Evolutionary conservation across 2,888 invertebrate genomes (phyloP), one percentile per base, ranked within the genome.

Genomic region (Villa cingulata): DNA sequence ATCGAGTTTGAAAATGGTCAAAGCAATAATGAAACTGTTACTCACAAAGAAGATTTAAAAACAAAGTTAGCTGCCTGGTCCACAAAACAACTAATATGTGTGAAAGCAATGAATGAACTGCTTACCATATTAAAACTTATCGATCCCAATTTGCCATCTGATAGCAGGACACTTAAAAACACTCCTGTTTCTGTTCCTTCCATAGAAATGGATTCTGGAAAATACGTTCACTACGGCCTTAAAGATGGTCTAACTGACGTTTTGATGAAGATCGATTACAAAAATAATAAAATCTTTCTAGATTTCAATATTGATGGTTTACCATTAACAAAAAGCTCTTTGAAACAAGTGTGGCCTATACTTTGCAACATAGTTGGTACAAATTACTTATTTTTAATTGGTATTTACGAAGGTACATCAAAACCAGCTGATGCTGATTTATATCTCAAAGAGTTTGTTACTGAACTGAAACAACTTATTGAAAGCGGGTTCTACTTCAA

Each of bases 211-310:
- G 23, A 18, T 34, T 43, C 41, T 43, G 48, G 45, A 15, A 38
- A 44, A 20, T 49, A 48, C 42, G 41, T 44, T n/a, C 50, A 50
- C 41, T 52, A 52, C 41, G 50, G 50, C 1, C 10, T 52, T 14
- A 48, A 50, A 27, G 52, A 52, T 16, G 46, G 43, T 14, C 32
- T 51, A n/a, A 45, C 46, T 3, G 46, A 51, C 43, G 45, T 48
- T 10, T 46, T 49, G 15, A 34, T 32, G 29, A 20, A 36, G 20
- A 32, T 34, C 6, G 3, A 36, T 23, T 46, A 39, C 42, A 17
- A 41, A 14, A 23, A 32, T 38, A 37, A 44, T 17, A 43, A 5
- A 36, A 29, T 51, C 23, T 34, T 44, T 17, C 40, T 48, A 36
- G 46, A 48, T 48, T 36, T 50, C 10, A 52, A 50, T 42, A 36